Base-by-base conservation (phyloP, 2,113 vertebrate genomes). In the Hyla sarda region DNA sequence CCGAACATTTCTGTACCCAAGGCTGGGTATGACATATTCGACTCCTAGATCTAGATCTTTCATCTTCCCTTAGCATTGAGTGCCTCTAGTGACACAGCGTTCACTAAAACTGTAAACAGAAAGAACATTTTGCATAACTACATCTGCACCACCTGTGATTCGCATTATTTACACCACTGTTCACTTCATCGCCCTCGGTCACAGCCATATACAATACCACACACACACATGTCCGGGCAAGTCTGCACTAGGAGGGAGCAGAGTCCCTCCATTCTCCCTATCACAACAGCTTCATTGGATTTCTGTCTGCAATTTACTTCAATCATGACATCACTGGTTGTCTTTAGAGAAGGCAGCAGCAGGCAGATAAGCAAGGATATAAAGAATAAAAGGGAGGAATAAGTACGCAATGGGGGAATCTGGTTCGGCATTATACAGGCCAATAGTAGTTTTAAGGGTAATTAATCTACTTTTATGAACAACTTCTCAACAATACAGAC, bases 11-110 rank as follows among this genome's bases (percentile, higher is more conserved):
- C 93, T 93, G 82, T 95, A 97, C 34, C 93, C 95, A 82, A 96
- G 93, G 84, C 94, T 95, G 89, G 96, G 93, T 91, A 95, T 95
- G 88, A 95, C 89, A 88, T 96, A 95, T 75, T 96, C 96, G 92
- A 95, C 95, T 92, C 95, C 96, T 93, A 94, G 93, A 91, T 97
- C 96, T 91, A 97, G 94, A 87, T 96, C 94, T 95, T 96, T 98
- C 97, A 97, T 98, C 92, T 95, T 97, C 91, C 92, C 88, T 81
- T 84, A 78, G 41, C 2, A 83, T 90, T 90, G 89, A 92, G 90
- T 69, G 90, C 93, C 93, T 87, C 69, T 92, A 92, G 92, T 89
- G 77, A 80, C 89, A 92, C 88, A 91, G 37, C 84, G 76, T 84
- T 88, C 89, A 88, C 88, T 88, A 91, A 92, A 91, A 91, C 88